Base-by-base conservation (phyloP, 2,888 invertebrate genomes). In the Zhengitettix transpicula region DNA sequence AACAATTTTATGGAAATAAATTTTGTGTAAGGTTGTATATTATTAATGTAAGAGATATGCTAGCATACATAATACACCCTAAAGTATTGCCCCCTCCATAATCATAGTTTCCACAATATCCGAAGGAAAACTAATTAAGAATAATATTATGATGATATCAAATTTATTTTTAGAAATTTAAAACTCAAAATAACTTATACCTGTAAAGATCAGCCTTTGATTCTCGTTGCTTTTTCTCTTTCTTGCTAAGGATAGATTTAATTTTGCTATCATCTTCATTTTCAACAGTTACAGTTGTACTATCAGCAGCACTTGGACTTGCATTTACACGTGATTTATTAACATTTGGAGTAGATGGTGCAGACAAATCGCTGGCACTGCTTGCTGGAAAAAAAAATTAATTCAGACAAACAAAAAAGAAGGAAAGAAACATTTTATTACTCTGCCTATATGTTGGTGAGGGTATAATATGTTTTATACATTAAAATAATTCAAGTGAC, bases 291-390 rank as follows among this genome's bases (percentile, higher is more conserved):
- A 61, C 57, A 11, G 59, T 55, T n/a, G 62, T 59, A 40, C 10
- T n/a, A 8, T 40, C 55, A 8, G 56, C 64, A 66, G 51, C 66
- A 64, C 71, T 73, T 9, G 79, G 79, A 62, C 72, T 73, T 40
- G 72, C 73, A 61, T 72, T 78, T 1, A 78, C 72, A 5, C 67
- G 67, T 57, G 73, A 72, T 52, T 75, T 71, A 62, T 69, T 69
- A 1, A 82, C 76, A 51, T 78, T 77, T 0, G 85, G 83, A 40
- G 85, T 83, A 0, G 78, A 79, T 57, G 78, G 77, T 63, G 82
- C 77, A 0, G 87, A 87, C 65, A 86, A 74, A 68, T 89, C 89
- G 60, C 88, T 89, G 63, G 81, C 76, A 69, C 89, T 89, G 71
- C 89, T 89, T 1, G 85, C 89, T 88, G 68, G 12, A 66, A 69